Evolutionary conservation across 2,113 vertebrate genomes (phyloP), one percentile per base, ranked within the genome.

Genomic region (Aepyceros melampus): DNA sequence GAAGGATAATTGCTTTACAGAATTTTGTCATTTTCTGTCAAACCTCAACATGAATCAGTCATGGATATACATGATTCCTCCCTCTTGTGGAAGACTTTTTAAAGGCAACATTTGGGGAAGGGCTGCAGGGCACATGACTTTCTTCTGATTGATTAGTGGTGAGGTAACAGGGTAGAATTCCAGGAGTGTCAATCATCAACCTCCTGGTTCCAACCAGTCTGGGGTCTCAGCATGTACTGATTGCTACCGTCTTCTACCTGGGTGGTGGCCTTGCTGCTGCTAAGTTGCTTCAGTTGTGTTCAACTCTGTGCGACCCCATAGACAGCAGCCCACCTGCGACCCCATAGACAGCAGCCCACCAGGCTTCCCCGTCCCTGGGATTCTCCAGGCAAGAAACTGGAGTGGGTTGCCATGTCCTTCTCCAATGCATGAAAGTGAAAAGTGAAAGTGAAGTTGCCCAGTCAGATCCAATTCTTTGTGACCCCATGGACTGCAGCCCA

Each of bases 381-480:
- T 62, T 62, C 60, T 62, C 60, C 6, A 31, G 60, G 60, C 29
- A 62, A 62, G 60, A 62, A 62, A 62, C 13, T 62, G 13, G 58
- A 62, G 13, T 62, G 58, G 58, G 29, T 62, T 62, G 29, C 29
- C 58, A 62, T 62, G 13, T 62, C 58, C 58, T 62, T 3, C 29
- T 62, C 58, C 58, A 62, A 3, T 15, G 58, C 6, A 7, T 31
- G 58, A 62, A 62, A 62, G 58, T 31, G 58, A 62, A 62, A 62
- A 62, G 58, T 62, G 12, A 31, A 62, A 62, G 29, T 31, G 2
- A 62, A 62, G 29, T 62, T 12, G 0, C 6, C 14, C 60, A 33
- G 60, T 62, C 3, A 3, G 31, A 31, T 62, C 60, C 1, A 0
- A 62, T 14, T 62, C 60, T 33, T 31, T 15, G 29, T 0, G 0